phyloP scores from a whole-genome alignment of 2,888 invertebrate genomes.

The Piscicola geometra region DNA sequence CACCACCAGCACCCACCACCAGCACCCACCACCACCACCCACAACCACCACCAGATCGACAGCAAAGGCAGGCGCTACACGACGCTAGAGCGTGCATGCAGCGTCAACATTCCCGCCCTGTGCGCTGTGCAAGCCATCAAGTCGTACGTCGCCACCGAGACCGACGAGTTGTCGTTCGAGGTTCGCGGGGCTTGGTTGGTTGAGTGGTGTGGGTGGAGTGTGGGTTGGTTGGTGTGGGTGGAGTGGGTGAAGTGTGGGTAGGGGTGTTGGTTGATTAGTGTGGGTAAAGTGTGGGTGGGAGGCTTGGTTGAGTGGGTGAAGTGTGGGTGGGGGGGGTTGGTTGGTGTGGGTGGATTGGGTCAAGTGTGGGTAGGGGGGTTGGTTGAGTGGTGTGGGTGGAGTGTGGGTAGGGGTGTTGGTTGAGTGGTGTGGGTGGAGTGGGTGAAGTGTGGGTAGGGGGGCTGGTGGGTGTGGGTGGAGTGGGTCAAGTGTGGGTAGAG shows the following conservation, averaged over 20 bases:
- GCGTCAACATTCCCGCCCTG: slow-evolving; percentile 94
- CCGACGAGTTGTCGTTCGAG: slow-evolving; percentile 66
- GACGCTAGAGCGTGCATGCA: slow-evolving; percentile 75
- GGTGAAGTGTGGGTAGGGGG: background rate
- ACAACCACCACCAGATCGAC: slow-evolving; percentile 68
- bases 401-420: background rate
- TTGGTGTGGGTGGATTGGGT: background rate
- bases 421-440: background rate
- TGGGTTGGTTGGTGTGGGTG: background rate
- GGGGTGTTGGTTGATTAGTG: background rate
- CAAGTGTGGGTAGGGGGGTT: background rate
- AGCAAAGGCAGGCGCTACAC: slow-evolving; percentile 79
- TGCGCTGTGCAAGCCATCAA: slow-evolving; percentile 92
- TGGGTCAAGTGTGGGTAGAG: too few species aligned
- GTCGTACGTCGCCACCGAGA: slow-evolving; percentile 76
- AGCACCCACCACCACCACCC: too few species aligned
- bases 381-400: background rate
- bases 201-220: background rate
- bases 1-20: too few species aligned
- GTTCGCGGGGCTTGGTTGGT: slow-evolving; percentile 47
- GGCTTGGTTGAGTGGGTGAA: background rate
- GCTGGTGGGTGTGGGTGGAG: too few species aligned
- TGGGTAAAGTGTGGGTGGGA: background rate
- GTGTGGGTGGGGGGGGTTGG: background rate
- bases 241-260: background rate